Base-by-base conservation (phyloP, 2,797 vertebrate species). In the Liparis tanakae region DNA sequence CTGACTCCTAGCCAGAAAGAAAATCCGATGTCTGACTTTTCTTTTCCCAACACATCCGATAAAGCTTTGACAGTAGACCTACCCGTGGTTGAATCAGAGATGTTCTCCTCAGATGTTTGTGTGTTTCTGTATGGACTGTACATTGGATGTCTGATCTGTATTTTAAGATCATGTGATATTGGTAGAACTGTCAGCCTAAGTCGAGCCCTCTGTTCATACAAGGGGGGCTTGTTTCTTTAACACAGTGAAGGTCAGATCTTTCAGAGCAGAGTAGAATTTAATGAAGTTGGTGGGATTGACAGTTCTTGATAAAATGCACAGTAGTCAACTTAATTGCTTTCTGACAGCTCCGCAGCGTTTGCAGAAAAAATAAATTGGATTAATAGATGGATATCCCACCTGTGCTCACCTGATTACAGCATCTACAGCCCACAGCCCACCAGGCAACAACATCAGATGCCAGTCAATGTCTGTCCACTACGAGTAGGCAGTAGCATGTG, bases 271-370 rank as follows among this genome's bases (percentile, higher is more conserved):
- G 81, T 77, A 76, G 81, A 90, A 92, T 92, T 90, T 92, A 94
- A 94, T 94, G 93, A 93, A 92, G 88, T 88, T 48, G 22, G 39
- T 2, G 46, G 85, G 83, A 91, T 91, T 92, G 92, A 92, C 93
- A 94, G 90, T 90, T 93, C 91, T 92, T 84, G 86, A 93, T 93
- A 90, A 93, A 94, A 91, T 81, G 76, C 86, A 86, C 85, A 91
- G 87, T 88, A 91, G 90, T 94, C 92, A 90, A 85, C 78, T 86
- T 94, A 94, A 95, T 94, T 94, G 92, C 91, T 93, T 94, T 93
- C 84, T 94, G 93, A 95, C 93, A 94, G 89, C 83, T 91, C 79
- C 17, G 91, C 91, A 80, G 87, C 92, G 88, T 91, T 90, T 88
- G 92, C 93, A 93, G 85, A 90, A 90, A 89, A 80, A 80, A 85